Evolutionary conservation across 2,797 vertebrate genomes (phyloP).

Genomic region (Galaxias olidus): DNA sequence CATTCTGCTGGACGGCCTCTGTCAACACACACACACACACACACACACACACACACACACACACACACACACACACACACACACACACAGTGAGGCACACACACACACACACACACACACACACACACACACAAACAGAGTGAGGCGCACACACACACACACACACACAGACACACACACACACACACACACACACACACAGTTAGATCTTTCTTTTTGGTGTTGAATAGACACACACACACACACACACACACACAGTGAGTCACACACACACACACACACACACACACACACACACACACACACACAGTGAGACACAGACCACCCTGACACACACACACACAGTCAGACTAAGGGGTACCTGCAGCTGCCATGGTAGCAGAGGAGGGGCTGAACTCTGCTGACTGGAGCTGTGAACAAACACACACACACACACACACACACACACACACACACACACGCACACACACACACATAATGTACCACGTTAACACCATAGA

Average conservation of each 20-base stretch:
- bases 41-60: constrained; percentile 9
- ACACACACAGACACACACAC: constrained; percentile 15
- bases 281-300: not conserved
- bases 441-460: constrained; percentile 5
- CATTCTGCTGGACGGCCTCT: constrained; percentile 73
- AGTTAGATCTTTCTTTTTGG: no score
- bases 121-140: not conserved
- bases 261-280: constrained; percentile 3
- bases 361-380: not conserved
- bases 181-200: not conserved
- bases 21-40: constrained; percentile 8
- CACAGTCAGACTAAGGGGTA: not conserved
- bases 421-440: constrained; percentile 27
- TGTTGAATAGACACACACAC: not conserved
- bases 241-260: not conserved
- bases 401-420: constrained; percentile 81
- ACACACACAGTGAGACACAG: not conserved
- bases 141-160: not conserved
- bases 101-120: not conserved
- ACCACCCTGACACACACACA: not conserved
- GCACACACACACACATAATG: no score
- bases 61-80: not conserved
- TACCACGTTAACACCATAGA: no score
- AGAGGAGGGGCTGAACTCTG: constrained; percentile 79
- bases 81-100: not conserved